These are phyloP conservation scores for Papilio xuthus DNA, from an alignment of 1,140 invertebrate species.

Conservation along the genomic window DNA sequence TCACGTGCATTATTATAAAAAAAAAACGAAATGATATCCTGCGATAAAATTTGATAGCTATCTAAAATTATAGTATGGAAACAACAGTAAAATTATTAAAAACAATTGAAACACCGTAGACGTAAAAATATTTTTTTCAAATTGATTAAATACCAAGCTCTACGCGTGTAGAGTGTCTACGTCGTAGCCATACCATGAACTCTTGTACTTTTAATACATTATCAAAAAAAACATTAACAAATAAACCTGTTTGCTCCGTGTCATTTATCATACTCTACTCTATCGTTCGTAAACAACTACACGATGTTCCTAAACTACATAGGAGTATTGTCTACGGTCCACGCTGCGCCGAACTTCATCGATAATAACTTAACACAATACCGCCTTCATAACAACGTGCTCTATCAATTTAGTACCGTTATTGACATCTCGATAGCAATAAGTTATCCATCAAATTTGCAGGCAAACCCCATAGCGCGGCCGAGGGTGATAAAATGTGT, in stretches of 20 bases:
- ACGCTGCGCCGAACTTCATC: conserved; percentile 26
- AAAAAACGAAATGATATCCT: background rate
- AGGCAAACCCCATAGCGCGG: conserved; percentile 44
- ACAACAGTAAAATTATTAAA: background rate
- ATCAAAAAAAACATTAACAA: too few relatives aligned
- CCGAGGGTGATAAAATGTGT: conserved; percentile 51
- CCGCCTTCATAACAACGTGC: conserved; percentile 51
- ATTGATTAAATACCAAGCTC: background rate
- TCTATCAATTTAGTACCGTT: conserved; percentile 70
- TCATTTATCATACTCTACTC: background rate
- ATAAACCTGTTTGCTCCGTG: background rate
- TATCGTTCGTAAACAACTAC: conserved; percentile 1
- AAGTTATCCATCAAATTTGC: conserved; percentile 65
- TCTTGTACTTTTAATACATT: background rate
- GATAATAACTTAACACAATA: conserved; percentile 49
- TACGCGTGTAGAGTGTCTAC: background rate
- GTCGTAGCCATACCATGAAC: background rate
- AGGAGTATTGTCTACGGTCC: conserved; percentile 23
- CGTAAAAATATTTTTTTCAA: background rate
- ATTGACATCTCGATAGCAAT: conserved; percentile 59
- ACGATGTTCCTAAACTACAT: background rate
- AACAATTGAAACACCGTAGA: background rate
- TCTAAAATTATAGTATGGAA: background rate
- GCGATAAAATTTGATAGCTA: background rate
- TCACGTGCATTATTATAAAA: conserved; percentile 1